A percentile compares a stretch with the other conserved stretches of the same genome.
phyloP scores from a whole-genome alignment of 2,113 vertebrate genomes.

The Pelodiscus sinensis region DNA sequence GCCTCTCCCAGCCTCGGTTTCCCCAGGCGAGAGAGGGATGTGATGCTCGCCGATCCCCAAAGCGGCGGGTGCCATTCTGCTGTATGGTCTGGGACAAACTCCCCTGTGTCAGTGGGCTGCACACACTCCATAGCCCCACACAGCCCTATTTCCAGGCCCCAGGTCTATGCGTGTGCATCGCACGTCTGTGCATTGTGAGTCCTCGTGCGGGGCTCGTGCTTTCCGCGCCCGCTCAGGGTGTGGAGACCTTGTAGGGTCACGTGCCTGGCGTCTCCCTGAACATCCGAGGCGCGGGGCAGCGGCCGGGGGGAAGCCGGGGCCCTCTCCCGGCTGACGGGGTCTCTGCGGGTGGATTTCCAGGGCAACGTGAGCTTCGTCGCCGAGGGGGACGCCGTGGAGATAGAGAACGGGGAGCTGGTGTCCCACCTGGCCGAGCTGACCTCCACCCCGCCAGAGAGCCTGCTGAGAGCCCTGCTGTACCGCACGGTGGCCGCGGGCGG shows the following conservation, averaged over 20 bases:
- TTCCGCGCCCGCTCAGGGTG: no score
- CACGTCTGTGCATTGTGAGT: no score
- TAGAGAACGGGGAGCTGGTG: slow-evolving; percentile 64
- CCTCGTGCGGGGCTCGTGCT: fast-evolving
- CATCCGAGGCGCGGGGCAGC: no score
- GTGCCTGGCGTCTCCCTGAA: no score
- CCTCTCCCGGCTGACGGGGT: not conserved
- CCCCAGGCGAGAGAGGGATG: not conserved
- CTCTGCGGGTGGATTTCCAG: slow-evolving; percentile 51
- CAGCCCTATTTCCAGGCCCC: no score
- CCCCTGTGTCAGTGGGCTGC: no score
- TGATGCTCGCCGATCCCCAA: no score
- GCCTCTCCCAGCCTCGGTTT: not conserved
- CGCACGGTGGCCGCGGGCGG: slow-evolving; percentile 90
- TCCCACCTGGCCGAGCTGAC: slow-evolving; percentile 80
- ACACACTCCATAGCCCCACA: no score
- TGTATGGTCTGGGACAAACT: no score
- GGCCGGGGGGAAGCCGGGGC: fast-evolving
- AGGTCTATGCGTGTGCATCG: no score
- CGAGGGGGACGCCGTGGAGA: slow-evolving; percentile 64
- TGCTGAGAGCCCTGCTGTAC: slow-evolving; percentile 81
- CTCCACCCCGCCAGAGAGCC: slow-evolving; percentile 50
- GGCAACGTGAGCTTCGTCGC: slow-evolving; percentile 85
- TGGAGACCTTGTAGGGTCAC: no score
- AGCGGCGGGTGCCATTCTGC: no score